These are phyloP conservation scores for Polypterus bichir DNA, from an alignment of 2,113 vertebrate genomes.

Conservation along the genomic window DNA sequence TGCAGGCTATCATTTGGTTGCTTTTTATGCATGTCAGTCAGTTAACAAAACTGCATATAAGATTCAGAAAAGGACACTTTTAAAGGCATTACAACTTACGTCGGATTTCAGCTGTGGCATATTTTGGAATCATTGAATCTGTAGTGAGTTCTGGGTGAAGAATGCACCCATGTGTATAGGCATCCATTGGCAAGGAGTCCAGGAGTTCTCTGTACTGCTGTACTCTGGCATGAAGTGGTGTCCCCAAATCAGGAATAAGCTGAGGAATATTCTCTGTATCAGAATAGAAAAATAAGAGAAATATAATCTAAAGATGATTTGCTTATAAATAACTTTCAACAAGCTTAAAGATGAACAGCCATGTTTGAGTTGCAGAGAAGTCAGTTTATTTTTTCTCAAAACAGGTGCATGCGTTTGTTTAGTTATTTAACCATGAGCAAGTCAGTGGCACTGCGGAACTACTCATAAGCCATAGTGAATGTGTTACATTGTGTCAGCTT, in stretches of 20 bases:
- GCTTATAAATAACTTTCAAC: too few species aligned
- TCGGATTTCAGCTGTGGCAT: conserved; percentile 96
- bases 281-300: not conserved
- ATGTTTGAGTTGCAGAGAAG: too few species aligned
- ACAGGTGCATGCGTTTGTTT: not conserved
- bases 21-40: too few species aligned
- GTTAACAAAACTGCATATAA: too few species aligned
- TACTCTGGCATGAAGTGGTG: conserved; percentile 64
- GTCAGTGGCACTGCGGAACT: too few species aligned
- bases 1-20: too few species aligned
- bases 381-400: not conserved
- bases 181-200: conserved; percentile 92
- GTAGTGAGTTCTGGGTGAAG: conserved; percentile 95
- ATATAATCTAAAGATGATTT: too few species aligned
- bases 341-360: too few species aligned
- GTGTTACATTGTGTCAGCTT: too few species aligned
- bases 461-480: too few species aligned
- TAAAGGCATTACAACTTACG: conserved; percentile 62
- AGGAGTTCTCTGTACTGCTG: conserved; percentile 87
- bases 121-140: conserved; percentile 99
- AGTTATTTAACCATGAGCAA: too few species aligned
- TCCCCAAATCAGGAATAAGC: conserved; percentile 76
- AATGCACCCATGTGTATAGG: conserved; percentile 97
- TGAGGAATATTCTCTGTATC: conserved; percentile 65
- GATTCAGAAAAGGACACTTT: too few species aligned